Conservation (phyloP, 2,888 invertebrate species). For the Chouioia cunea region DNA sequence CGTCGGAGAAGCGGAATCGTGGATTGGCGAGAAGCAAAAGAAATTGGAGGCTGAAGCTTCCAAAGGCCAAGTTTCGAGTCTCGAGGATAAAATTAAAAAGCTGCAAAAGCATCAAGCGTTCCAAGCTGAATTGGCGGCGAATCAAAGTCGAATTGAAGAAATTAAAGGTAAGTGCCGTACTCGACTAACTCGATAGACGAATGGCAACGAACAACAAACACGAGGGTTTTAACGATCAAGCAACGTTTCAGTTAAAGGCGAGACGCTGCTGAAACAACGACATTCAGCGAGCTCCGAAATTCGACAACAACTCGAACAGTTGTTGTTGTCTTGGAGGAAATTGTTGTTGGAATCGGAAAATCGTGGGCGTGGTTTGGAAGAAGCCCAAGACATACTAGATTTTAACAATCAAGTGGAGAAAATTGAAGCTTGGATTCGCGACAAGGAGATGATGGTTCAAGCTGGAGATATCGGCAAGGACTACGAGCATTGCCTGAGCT, state of each 20-base stretch:
- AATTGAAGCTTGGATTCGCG: conserved; percentile 96
- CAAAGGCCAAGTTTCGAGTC: conserved; percentile 81
- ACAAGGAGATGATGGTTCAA: conserved; percentile 94
- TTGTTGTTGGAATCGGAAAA: conserved; percentile 80
- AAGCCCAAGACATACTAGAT: conserved; percentile 96
- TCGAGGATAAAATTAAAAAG: conserved; percentile 96
- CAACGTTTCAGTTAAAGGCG: conserved; percentile 75
- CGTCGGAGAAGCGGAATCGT: conserved; percentile 89
- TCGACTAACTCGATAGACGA: neutral
- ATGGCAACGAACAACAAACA: neutral
- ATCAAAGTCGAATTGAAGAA: conserved; percentile 86
- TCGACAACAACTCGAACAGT: conserved; percentile 76
- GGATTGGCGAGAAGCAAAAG: conserved; percentile 93
- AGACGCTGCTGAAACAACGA: conserved; percentile 77
- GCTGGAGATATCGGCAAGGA: conserved; percentile 95
- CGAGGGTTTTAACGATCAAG: conserved; percentile 14
- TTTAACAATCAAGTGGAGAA: conserved; percentile 97
- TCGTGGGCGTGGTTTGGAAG: conserved; percentile 88
- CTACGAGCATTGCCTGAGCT: conserved; percentile 94
- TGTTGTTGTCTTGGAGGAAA: conserved; percentile 82
- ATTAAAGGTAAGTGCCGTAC: conserved; percentile 71
- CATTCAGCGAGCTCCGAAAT: conserved; percentile 81
- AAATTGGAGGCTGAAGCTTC: conserved; percentile 85
- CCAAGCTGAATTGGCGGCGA: conserved; percentile 91
- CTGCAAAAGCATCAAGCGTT: conserved; percentile 95